phyloP scores from a whole-genome alignment of 2,113 vertebrate species.

The Sander lucioperca region DNA sequence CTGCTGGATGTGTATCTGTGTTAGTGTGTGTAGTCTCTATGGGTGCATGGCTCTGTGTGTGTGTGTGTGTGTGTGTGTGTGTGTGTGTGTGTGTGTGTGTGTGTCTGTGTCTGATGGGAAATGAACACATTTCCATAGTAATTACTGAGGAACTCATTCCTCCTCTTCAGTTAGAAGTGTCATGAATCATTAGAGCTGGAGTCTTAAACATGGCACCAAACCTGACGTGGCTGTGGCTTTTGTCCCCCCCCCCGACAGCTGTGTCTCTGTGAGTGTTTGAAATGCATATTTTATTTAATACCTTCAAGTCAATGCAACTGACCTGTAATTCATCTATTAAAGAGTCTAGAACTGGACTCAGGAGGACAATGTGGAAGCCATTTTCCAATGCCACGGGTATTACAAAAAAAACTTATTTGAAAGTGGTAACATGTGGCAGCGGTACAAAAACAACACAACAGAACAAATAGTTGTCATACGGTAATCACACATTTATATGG shows the following conservation, averaged over 20 bases:
- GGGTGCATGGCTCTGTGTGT: conserved; percentile 47
- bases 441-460: not conserved
- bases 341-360: conserved; percentile 20
- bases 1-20: conserved; percentile 40
- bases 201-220: conserved; percentile 74
- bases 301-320: conserved; percentile 25
- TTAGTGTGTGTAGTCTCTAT: conserved; percentile 35
- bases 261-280: conserved; percentile 38
- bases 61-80: conserved; percentile 9
- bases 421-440: not conserved
- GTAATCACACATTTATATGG: not conserved
- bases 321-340: conserved; percentile 34
- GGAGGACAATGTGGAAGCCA: conserved; percentile 21
- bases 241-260: conserved; percentile 61
- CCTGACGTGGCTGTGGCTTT: conserved; percentile 73
- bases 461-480: not conserved
- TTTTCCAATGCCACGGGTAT: not conserved
- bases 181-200: conserved; percentile 82
- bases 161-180: conserved; percentile 82
- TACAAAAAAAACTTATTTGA: not conserved
- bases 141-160: conserved; percentile 82
- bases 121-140: conserved; percentile 84
- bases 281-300: conserved; percentile 51
- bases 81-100: conserved; percentile 8
- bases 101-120: conserved; percentile 74